Evolutionary conservation across 35 echinoderm and acorn worm species (phyloP).

Genomic region (Ophiothrix spiculata): DNA sequence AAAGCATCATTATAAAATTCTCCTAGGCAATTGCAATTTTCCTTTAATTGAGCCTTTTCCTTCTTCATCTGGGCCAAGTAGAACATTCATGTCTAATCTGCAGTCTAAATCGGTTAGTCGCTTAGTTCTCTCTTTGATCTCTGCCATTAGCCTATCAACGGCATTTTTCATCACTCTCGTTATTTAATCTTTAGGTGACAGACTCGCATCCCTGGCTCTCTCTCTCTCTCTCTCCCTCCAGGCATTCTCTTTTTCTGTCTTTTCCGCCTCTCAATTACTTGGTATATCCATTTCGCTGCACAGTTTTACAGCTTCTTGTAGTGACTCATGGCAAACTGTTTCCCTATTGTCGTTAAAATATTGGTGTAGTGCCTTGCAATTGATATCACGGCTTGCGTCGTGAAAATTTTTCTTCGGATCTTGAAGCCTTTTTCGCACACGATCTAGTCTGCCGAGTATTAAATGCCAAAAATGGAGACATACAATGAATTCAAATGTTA

Average conservation of each 20-base stretch:
- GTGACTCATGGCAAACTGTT: no score
- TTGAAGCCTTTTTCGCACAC: slow-evolving; percentile 23
- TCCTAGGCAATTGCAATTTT: slow-evolving; percentile 4
- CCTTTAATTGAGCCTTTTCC: slow-evolving; percentile 13
- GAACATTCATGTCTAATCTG: slow-evolving; percentile 29
- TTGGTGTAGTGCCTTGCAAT: no score
- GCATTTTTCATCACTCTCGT: slow-evolving; percentile 26
- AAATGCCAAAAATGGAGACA: slow-evolving; percentile 20
- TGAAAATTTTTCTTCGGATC: slow-evolving; percentile 24
- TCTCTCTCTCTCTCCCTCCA: no score
- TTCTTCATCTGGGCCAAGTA: slow-evolving; percentile 19
- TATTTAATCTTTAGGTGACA: slow-evolving; percentile 34
- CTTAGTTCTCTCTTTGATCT: slow-evolving; percentile 15
- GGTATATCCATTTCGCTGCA: no score
- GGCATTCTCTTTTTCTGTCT: no score
- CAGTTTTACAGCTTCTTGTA: no score
- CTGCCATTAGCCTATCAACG: slow-evolving; percentile 18
- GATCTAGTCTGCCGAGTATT: neutral
- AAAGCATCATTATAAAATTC: slow-evolving; percentile 21
- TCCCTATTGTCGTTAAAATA: no score
- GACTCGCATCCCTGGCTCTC: slow-evolving; percentile 1
- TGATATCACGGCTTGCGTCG: slow-evolving; percentile 10
- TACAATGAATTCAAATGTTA: slow-evolving; percentile 24
- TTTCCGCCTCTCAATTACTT: no score
- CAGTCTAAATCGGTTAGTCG: slow-evolving; percentile 21